phyloP scores from a whole-genome alignment of 2,888 invertebrate genomes.

The Diachrysia chrysitis region DNA sequence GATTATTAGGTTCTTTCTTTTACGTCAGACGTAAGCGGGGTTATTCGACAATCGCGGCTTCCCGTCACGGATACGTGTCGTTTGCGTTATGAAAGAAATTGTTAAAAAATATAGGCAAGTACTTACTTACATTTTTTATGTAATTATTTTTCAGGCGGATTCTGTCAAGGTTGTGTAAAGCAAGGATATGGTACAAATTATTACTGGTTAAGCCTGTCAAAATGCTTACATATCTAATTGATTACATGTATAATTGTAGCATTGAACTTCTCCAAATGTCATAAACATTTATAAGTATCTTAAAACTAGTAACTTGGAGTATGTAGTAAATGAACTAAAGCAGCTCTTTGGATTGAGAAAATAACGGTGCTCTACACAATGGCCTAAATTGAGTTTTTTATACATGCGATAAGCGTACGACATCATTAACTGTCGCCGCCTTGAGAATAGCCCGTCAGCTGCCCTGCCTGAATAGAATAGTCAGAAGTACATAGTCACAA shows the following conservation, averaged over 20 bases:
- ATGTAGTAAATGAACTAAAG: background rate
- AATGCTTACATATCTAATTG: background rate
- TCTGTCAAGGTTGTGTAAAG: background rate
- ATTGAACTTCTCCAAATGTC: background rate
- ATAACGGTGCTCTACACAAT: background rate
- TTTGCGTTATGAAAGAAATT: background rate
- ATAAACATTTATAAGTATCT: background rate
- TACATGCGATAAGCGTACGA: constrained; percentile 42
- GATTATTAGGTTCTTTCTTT: constrained; percentile 84
- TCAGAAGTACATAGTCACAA: constrained; percentile 82
- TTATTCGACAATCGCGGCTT: constrained; percentile 53
- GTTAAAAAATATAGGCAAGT: too few species aligned
- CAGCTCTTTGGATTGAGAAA: constrained; percentile 9
- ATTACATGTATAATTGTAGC: background rate
- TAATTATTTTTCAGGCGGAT: background rate
- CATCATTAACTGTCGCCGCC: constrained; percentile 50
- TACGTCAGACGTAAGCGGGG: constrained; percentile 76
- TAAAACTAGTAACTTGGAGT: background rate
- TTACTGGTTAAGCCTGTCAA: background rate
- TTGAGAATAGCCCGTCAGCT: constrained; percentile 71
- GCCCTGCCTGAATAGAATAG: constrained; percentile 75
- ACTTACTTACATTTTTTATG: background rate
- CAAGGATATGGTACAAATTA: background rate
- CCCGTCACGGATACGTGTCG: constrained; percentile 39
- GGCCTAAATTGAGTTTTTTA: constrained; percentile 16